A percentile compares a stretch with the other conserved stretches of the same genome.
Conservation (phyloP, 1,140 invertebrate genomes). For the Phymorhynchus buccinoides region DNA sequence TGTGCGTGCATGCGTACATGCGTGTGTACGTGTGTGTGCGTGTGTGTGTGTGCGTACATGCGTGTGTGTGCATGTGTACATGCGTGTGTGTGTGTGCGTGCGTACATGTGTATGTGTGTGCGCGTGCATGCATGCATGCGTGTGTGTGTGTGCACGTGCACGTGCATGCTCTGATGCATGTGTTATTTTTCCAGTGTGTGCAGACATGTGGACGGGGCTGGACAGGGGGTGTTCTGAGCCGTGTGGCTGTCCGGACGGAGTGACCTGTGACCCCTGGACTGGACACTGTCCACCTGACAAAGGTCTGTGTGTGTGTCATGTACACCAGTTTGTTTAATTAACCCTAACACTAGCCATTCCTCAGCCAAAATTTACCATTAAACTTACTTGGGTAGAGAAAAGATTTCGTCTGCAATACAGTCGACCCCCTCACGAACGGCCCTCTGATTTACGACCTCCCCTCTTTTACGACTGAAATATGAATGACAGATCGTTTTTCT, state of each 20-base stretch:
- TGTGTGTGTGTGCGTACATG: constrained; percentile 19
- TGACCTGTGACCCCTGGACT: neutral
- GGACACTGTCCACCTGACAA: neutral
- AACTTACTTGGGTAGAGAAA: too few relatives aligned
- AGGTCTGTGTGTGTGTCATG: neutral
- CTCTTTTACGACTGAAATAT: too few relatives aligned
- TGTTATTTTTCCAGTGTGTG: neutral
- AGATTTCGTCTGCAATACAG: too few relatives aligned
- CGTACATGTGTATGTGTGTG: neutral
- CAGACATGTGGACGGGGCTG: neutral
- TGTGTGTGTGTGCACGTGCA: neutral
- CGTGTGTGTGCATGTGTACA: neutral
- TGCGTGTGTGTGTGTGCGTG: neutral
- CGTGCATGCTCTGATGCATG: neutral
- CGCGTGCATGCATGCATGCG: neutral
- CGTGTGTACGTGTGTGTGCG: constrained; percentile 11
- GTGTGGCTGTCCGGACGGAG: neutral
- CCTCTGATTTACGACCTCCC: too few relatives aligned
- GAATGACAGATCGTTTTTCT: too few relatives aligned
- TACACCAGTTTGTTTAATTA: too few relatives aligned
- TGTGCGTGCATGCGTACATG: constrained; percentile 4
- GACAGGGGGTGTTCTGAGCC: neutral
- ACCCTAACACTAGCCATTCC: too few relatives aligned
- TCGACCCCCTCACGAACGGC: too few relatives aligned
- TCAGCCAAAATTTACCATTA: too few relatives aligned